Percentiles rank a stretch among this genome's conserved stretches.
Conservation (phyloP, 2,888 invertebrate species). For the Pseudococcus longispinus region DNA sequence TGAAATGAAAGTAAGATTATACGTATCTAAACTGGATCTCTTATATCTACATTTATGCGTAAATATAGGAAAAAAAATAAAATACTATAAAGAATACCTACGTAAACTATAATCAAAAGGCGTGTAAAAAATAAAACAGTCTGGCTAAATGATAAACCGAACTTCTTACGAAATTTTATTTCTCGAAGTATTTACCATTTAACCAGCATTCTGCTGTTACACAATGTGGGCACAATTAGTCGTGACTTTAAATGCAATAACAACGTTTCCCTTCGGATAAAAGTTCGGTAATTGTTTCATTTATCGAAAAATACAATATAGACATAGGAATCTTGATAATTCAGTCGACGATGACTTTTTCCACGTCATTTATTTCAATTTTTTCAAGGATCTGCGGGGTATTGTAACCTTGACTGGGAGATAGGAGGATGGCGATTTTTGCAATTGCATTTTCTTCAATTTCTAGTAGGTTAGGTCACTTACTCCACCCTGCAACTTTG, state of each 20-base stretch:
- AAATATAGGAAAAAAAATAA: conserved; percentile 22
- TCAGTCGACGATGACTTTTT: not conserved
- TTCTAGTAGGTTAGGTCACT: too few relatives aligned
- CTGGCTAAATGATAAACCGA: conserved; percentile 2
- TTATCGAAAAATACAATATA: conserved; percentile 1
- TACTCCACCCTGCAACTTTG: too few relatives aligned
- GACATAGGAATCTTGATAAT: not conserved
- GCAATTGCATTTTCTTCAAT: too few relatives aligned
- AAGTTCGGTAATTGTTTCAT: conserved; percentile 25
- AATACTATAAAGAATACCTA: not conserved
- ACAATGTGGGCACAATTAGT: conserved; percentile 16
- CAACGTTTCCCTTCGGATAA: not conserved
- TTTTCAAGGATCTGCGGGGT: too few relatives aligned
- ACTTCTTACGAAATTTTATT: conserved; percentile 28
- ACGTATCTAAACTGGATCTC: conserved; percentile 20
- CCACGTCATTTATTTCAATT: not conserved
- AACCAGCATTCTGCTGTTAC: conserved; percentile 13
- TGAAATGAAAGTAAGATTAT: not conserved
- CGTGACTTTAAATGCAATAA: conserved; percentile 17
- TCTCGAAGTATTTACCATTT: conserved; percentile 2
- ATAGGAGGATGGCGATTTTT: too few relatives aligned
- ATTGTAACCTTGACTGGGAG: too few relatives aligned
- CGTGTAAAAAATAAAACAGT: conserved; percentile 21
- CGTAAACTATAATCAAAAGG: conserved; percentile 8
- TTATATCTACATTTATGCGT: not conserved